Evolutionary conservation across 2,888 invertebrate genomes (phyloP), one percentile per base, ranked within the genome.

Genomic region (Chrysolina americana): DNA sequence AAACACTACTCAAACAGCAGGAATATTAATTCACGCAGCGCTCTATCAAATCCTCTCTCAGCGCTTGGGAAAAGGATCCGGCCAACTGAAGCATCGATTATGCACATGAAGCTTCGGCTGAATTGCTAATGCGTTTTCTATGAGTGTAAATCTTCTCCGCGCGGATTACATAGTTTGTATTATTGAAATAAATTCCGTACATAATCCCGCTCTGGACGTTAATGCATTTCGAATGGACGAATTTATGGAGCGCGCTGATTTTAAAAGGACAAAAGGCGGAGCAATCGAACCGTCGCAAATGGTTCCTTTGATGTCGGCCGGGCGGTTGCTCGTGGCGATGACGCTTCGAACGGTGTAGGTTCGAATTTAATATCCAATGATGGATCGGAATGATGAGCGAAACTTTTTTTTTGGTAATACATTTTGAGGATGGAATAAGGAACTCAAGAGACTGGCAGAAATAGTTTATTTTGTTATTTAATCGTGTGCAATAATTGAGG

Each of bases 181-280:
- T 80, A 81, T 80, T 79, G 79, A 80, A 80, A 81, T 80, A 80
- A 79, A 78, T 80, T 79, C 77, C 72, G 73, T 73, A 76, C 78
- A 73, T 75, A 80, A 81, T 79, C 78, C 78, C 70, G 63, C 75
- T 68, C 73, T 50, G 76, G 79, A 78, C 76, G 76, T 73, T 79
- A 77, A 77, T 76, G 75, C 76, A 73, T 65, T 76, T 77, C 72
- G 56, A 68, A 70, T 56, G 53, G 53, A 53, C 68, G 68, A 56
- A 68, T 68, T 53, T 53, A 53, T 68, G 53, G 59, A 36, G 59
- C 28, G 23, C 23, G 59, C 23, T 59, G 28, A 59, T 28, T 59
- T 15, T n/a, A 1, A 36, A 36, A 59, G 59, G 28, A 59, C 59
- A 59, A 36, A 59, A 59, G 23, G 59, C 59, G 23, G n/a, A 59